Evolutionary conservation across 1,140 invertebrate genomes (phyloP), one percentile per base, ranked within the genome.

Genomic region (Amphibalanus amphitrite): DNA sequence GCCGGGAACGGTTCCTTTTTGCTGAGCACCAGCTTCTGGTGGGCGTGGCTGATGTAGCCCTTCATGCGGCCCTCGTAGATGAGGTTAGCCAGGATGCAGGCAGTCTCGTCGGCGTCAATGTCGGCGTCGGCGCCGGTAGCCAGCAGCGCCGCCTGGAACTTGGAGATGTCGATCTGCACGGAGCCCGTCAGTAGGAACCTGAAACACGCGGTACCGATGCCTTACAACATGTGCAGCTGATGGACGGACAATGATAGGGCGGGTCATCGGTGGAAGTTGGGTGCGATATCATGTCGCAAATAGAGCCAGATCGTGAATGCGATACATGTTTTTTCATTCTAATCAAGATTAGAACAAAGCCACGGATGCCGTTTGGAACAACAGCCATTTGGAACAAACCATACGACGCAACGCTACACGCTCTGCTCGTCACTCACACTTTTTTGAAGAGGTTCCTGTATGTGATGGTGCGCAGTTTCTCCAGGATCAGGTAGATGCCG

Each of bases 371-470:
- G n/a, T n/a, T n/a, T n/a, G n/a, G n/a, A n/a, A n/a, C n/a, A n/a
- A n/a, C n/a, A n/a, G n/a, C n/a, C n/a, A n/a, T n/a, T n/a, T n/a
- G n/a, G n/a, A n/a, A n/a, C n/a, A n/a, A n/a, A n/a, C n/a, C n/a
- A n/a, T n/a, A n/a, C n/a, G n/a, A n/a, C n/a, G n/a, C n/a, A n/a
- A n/a, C n/a, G n/a, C n/a, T n/a, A n/a, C n/a, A n/a, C 20, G 47
- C 10, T 20, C 47, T 8, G 13, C 6, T 20, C 1, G 47, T 6
- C 10, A 59, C 86, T 82, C 80, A 88, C 76, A 98, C 93, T 86
- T 94, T 95, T 77, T 95, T 95, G 78, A 98, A 97, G 29, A 98
- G 85, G 85, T 98, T 98, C 73, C 95, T 86, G 78, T 97, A 97
- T 0, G 95, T 91, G 67, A 95, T 91, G 69, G 93, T 90, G 79